Evolutionary conservation across 92 coral and sea anemone species (phyloP).

Genomic region (Parazoanthus swiftii): DNA sequence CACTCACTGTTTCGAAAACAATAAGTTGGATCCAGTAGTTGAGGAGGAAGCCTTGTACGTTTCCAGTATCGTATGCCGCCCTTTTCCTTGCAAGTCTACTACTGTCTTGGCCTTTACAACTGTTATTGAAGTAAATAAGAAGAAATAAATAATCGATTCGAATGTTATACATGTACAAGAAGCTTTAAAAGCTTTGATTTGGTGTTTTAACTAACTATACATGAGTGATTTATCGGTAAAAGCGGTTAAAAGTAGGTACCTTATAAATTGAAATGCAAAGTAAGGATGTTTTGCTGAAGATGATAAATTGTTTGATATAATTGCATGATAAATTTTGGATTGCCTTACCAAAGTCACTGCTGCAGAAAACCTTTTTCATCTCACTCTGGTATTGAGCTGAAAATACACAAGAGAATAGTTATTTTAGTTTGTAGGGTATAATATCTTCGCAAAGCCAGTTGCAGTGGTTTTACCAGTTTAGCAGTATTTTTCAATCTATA

Average conservation of each 20-base stretch:
- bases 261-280: no score
- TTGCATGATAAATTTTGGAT: background rate
- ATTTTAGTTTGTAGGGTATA: no score
- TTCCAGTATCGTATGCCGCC: constrained; percentile 27
- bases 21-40: constrained; percentile 5
- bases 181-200: background rate
- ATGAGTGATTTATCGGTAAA: background rate
- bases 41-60: constrained; percentile 29
- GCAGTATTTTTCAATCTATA: no score
- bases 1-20: constrained; percentile 9
- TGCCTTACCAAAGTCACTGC: constrained; percentile 40
- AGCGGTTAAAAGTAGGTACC: background rate
- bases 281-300: no score
- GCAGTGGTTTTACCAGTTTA: background rate
- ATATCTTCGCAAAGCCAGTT: background rate
- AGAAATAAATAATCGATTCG: background rate
- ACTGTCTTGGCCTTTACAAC: constrained; percentile 26
- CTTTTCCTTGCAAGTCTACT: constrained; percentile 29
- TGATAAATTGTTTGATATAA: no score
- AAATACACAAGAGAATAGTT: background rate
- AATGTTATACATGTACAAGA: background rate
- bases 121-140: background rate
- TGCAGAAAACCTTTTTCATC: constrained; percentile 35
- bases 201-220: no score
- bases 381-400: constrained; percentile 32